phyloP scores from a whole-genome alignment of 1,140 invertebrate genomes.

The Drosophila bocqueti region DNA sequence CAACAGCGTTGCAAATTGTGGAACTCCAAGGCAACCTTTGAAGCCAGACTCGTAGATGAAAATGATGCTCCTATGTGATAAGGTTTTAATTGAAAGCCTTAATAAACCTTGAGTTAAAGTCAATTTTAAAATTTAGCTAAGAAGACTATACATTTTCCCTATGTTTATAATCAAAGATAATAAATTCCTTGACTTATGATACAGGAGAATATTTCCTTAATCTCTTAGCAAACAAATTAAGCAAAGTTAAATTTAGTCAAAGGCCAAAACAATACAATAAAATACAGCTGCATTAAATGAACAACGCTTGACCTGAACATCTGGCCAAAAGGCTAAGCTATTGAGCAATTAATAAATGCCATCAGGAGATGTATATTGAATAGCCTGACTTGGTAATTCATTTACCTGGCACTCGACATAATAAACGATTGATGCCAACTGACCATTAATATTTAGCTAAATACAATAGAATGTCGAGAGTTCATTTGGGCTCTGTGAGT shows the following conservation, averaged over 20 bases:
- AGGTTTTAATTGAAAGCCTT: not conserved
- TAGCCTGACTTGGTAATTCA: not conserved
- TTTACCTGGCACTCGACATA: not conserved
- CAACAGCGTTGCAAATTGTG: too few relatives aligned
- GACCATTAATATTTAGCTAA: constrained; percentile 11
- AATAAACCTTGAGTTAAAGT: not conserved
- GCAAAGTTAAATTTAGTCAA: not conserved
- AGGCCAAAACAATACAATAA: not conserved
- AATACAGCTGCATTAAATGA: not conserved
- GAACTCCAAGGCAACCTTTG: not conserved
- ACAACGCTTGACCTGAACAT: not conserved
- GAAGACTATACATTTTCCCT: not conserved
- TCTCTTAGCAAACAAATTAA: not conserved
- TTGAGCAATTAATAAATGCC: not conserved
- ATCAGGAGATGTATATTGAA: not conserved
- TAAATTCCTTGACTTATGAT: not conserved
- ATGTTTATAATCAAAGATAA: not conserved
- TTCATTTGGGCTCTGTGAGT: not conserved
- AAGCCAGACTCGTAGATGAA: too few relatives aligned
- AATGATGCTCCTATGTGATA: not conserved
- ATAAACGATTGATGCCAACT: constrained; percentile 7
- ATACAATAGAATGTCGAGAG: constrained; percentile 6
- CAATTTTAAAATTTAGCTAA: not conserved
- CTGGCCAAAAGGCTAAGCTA: not conserved
- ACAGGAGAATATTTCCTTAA: not conserved